Evolutionary conservation across 2,113 vertebrate genomes (phyloP), one percentile per base, ranked within the genome.

Genomic region (Anser brachyrhynchus): DNA sequence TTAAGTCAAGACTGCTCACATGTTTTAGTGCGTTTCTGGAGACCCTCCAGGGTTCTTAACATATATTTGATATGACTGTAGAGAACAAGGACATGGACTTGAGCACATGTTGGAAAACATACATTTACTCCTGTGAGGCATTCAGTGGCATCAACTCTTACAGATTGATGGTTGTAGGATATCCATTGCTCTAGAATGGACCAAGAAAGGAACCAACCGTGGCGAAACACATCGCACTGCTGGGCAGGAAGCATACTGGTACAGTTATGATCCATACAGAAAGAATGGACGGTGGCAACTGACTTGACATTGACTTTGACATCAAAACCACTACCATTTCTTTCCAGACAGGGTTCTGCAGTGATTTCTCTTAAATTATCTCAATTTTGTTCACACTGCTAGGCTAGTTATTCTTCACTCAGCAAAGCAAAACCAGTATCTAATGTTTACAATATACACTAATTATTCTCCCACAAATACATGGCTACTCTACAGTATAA

Each of bases 51-150:
- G 21, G 58, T 6, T 69, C 37, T 67, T 2, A 11, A 49, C 26
- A 25, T 8, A 2, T 4, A 0, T 8, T 43, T 43, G 39, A 28
- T 15, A 19, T 35, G 75, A 2, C 44, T 21, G 5, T 0, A 13
- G 72, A 52, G 22, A 51, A 18, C 92, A 61, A 55, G 46, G 65
- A 79, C 57, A 7, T 1, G 23, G 13, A 23, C 19, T 8, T 59
- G 58, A 13, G 33, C 44, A 1, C 0, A 4, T 21, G 1, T 26
- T 75, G 49, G 70, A 8, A 39, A 4, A 37, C 0, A 2, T 17
- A 5, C 8, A 10, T 59, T 52, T 70, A n/a, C 74, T 10, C 11
- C 77, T 61, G 29, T 6, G 13, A 55, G 44, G 23, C n/a, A 21
- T 3, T 77, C 66, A 10, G n/a, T 2, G 44, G 49, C 67, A 62